Evolutionary conservation across 2,113 vertebrate species (phyloP).

Genomic region (Anseranas semipalmata): DNA sequence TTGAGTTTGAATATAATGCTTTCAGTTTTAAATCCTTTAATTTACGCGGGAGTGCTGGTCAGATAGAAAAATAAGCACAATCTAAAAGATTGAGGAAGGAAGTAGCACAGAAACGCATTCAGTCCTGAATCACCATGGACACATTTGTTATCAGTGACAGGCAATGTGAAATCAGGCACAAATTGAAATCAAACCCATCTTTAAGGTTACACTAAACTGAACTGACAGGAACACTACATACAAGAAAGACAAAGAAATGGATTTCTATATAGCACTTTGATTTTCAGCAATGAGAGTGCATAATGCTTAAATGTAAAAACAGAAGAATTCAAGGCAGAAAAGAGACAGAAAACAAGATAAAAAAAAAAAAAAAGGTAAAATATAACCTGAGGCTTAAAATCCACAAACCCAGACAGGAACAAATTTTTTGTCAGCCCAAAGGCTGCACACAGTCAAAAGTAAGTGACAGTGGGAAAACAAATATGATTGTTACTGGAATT

Average conservation of each 20-base stretch:
- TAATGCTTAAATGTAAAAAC: conserved; percentile 25
- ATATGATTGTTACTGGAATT: background rate
- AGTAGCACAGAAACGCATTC: conserved; percentile 44
- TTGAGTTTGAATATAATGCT: background rate
- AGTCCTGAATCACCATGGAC: conserved; percentile 29
- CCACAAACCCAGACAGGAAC: background rate
- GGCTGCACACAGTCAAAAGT: background rate
- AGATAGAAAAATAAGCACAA: conserved; percentile 14
- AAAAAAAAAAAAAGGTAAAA: background rate
- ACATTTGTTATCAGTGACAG: conserved; percentile 70
- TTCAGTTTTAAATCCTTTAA: conserved; percentile 33
- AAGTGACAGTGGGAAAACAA: background rate
- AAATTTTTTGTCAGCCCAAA: background rate
- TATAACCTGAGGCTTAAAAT: background rate
- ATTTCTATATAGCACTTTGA: conserved; percentile 44
- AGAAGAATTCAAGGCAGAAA: background rate
- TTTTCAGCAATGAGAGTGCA: conserved; percentile 7
- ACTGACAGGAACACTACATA: conserved; percentile 52
- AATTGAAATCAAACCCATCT: conserved; percentile 69
- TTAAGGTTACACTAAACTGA: conserved; percentile 64
- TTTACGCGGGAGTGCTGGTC: background rate
- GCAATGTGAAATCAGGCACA: conserved; percentile 70
- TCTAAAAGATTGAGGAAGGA: conserved; percentile 26
- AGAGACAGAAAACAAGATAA: background rate
- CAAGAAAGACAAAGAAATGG: conserved; percentile 46